These are phyloP conservation scores for Drosophila algonquin DNA, from an alignment of 2,888 invertebrate genomes.

Conservation along the genomic window DNA sequence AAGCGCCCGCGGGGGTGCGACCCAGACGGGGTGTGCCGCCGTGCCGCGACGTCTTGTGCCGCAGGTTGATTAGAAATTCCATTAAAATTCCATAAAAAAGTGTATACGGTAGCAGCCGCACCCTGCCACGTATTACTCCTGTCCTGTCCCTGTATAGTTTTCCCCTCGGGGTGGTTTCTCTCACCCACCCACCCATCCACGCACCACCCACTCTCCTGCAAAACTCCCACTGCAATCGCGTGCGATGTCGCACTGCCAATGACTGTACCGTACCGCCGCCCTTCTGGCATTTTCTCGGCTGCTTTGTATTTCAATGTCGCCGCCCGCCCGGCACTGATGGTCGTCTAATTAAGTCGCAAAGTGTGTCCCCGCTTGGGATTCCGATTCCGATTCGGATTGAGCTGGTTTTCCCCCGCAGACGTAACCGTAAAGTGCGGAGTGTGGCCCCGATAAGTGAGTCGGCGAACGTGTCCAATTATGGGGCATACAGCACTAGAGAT, in stretches of 20 bases:
- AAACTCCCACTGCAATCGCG: slow-evolving; percentile 36
- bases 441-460: slow-evolving; percentile 67
- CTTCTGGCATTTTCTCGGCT: not conserved
- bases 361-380: slow-evolving; percentile 68
- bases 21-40: slow-evolving; percentile 44
- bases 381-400: slow-evolving; percentile 31
- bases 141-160: slow-evolving; percentile 31
- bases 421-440: slow-evolving; percentile 47
- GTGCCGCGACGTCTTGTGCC: slow-evolving; percentile 45
- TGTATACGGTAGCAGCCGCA: slow-evolving; percentile 46
- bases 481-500: slow-evolving; percentile 56
- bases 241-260: slow-evolving; percentile 43
- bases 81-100: slow-evolving; percentile 74
- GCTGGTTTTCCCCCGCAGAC: slow-evolving; percentile 8
- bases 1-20: slow-evolving; percentile 41
- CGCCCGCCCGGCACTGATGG: slow-evolving; percentile 37
- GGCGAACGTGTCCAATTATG: slow-evolving; percentile 72
- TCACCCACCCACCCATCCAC: slow-evolving; percentile 4
- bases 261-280: slow-evolving; percentile 2
- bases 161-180: slow-evolving; percentile 29
- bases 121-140: slow-evolving; percentile 27
- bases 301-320: slow-evolving; percentile 27
- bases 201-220: slow-evolving; percentile 23
- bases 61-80: slow-evolving; percentile 79
- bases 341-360: slow-evolving; percentile 75